Evolutionary conservation across 2,113 vertebrate species (phyloP).

Genomic region (Buteo buteo): DNA sequence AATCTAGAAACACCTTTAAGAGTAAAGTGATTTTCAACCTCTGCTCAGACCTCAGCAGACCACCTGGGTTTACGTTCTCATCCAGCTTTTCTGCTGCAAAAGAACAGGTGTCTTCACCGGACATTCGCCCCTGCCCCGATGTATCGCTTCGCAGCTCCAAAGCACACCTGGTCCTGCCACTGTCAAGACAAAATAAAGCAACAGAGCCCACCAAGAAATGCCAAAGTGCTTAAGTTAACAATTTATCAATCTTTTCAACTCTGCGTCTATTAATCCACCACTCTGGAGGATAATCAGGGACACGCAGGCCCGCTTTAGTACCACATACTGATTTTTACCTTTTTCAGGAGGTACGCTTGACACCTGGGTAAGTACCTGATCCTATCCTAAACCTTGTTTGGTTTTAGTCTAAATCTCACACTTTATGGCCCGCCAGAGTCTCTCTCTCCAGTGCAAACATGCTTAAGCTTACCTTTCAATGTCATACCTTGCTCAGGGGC

Average conservation of each 20-base stretch:
- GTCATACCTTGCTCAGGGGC: background rate
- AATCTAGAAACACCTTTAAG: background rate
- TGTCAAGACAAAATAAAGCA: background rate
- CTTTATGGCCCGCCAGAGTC: background rate
- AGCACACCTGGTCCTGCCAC: background rate
- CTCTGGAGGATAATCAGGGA: background rate
- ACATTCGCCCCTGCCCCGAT: no score
- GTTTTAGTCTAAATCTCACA: background rate
- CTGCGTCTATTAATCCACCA: background rate
- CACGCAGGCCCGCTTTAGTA: background rate
- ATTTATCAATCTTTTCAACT: constrained; percentile 20
- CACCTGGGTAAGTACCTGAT: background rate
- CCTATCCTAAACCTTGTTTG: background rate
- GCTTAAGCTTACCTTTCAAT: background rate
- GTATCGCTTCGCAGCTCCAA: rapidly evolving
- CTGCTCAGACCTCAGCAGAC: background rate
- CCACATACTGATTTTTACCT: background rate
- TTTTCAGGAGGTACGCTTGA: background rate
- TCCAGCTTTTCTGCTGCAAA: background rate
- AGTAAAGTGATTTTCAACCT: background rate
- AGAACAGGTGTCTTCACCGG: rapidly evolving
- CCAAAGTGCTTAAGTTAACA: constrained; percentile 14
- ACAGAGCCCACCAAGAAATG: background rate
- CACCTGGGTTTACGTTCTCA: background rate
- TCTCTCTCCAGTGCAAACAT: background rate